A percentile compares a stretch with the other conserved stretches of the same genome.
Conservation (phyloP, 1,140 invertebrate species). For the Druon quercuslanigerum region DNA sequence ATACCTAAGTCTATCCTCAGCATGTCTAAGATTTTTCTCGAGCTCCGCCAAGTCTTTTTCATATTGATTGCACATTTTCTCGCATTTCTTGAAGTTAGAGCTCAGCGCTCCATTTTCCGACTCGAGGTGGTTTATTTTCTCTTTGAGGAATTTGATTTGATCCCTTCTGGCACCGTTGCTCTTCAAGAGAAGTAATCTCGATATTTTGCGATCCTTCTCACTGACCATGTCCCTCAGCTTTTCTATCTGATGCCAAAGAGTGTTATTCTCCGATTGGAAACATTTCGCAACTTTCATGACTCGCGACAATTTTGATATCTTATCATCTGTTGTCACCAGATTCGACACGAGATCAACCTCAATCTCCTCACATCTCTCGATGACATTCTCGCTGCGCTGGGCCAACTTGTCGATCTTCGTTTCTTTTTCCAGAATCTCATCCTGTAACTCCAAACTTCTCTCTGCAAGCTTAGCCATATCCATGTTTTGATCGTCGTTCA, state of each 20-base stretch:
- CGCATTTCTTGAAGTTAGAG: background rate
- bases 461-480: background rate
- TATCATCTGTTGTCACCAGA: conserved; percentile 1
- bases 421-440: background rate
- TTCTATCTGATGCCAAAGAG: conserved; percentile 15
- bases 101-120: background rate
- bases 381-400: conserved; percentile 1
- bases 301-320: background rate
- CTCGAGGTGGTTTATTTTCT: conserved; percentile 20
- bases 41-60: too few relatives aligned
- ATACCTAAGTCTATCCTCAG: too few relatives aligned
- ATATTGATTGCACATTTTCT: too few relatives aligned
- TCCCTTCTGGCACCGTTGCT: background rate
- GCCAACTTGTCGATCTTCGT: background rate
- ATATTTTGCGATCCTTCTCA: conserved; percentile 10
- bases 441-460: conserved; percentile 10
- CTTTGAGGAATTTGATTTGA: background rate
- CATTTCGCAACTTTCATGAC: background rate
- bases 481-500: background rate
- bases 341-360: conserved; percentile 11
- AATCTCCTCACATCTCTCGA: conserved; percentile 1
- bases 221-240: background rate
- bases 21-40: too few relatives aligned
- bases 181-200: conserved; percentile 15
- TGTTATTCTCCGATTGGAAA: conserved; percentile 14